phyloP scores from a whole-genome alignment of 2,797 vertebrate genomes.

The Sardinella longiceps region DNA sequence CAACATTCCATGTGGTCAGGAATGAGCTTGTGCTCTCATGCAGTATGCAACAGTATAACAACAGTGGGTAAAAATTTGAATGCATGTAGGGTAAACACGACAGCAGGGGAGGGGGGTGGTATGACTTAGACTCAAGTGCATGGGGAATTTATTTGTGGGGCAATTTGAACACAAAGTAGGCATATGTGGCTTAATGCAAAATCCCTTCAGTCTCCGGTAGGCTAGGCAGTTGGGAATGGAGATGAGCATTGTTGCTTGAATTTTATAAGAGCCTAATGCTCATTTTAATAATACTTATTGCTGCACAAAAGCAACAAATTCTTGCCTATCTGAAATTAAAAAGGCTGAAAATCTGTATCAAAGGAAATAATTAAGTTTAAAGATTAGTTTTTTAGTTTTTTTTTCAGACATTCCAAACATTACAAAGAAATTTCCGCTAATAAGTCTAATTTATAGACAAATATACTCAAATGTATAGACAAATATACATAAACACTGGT shows the following conservation, averaged over 20 bases:
- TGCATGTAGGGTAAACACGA: not conserved
- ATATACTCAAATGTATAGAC: not conserved
- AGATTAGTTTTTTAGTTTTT: too few species aligned
- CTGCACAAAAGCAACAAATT: too few species aligned
- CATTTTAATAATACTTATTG: too few species aligned
- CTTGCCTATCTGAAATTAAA: too few species aligned
- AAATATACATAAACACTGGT: not conserved
- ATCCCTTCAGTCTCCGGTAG: too few species aligned
- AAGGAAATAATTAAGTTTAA: too few species aligned
- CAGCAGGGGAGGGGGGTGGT: not conserved
- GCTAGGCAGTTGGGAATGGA: too few species aligned
- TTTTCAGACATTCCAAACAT: too few species aligned
- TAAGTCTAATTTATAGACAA: not conserved
- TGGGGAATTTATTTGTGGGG: not conserved
- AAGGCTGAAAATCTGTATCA: too few species aligned
- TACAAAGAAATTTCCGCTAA: too few species aligned
- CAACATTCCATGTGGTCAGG: constrained; percentile 19
- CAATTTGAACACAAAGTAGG: not conserved
- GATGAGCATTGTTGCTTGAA: too few species aligned
- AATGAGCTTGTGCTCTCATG: not conserved
- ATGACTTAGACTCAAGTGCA: not conserved
- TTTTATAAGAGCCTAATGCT: too few species aligned
- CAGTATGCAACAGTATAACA: not conserved
- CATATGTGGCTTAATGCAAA: not conserved
- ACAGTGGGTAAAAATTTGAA: not conserved